Evolutionary conservation across 2,113 vertebrate genomes (phyloP).

Genomic region (Antechinus stuartii): DNA sequence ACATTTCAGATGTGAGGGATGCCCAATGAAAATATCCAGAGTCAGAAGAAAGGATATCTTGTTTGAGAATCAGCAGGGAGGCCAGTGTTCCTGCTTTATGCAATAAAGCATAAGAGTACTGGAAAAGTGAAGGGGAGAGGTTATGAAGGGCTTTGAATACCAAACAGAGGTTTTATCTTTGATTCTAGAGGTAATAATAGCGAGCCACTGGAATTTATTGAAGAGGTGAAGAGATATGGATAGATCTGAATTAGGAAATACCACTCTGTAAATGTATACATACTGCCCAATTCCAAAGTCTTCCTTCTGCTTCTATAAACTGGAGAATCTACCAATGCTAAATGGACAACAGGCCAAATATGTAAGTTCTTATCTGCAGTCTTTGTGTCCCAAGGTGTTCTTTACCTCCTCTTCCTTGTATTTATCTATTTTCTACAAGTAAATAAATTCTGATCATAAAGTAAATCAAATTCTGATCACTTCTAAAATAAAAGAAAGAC

Average conservation of each 20-base stretch:
- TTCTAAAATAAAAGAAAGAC: constrained; percentile 34
- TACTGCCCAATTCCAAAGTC: background rate
- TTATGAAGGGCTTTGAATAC: background rate
- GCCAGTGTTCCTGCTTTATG: background rate
- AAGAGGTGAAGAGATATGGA: background rate
- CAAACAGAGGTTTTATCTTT: background rate
- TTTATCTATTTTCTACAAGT: constrained; percentile 3
- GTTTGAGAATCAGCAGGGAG: background rate
- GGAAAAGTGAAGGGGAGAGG: background rate
- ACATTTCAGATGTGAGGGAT: background rate
- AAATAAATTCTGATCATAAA: background rate
- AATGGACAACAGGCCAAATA: background rate
- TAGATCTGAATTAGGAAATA: background rate
- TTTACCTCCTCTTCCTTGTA: background rate
- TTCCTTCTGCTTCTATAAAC: constrained; percentile 2
- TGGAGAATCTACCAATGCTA: background rate
- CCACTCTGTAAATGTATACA: background rate
- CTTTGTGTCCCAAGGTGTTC: background rate
- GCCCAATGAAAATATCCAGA: background rate
- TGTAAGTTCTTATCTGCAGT: background rate
- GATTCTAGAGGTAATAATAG: background rate
- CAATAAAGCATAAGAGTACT: background rate
- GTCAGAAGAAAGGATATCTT: background rate
- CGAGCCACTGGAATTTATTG: background rate
- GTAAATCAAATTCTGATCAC: constrained; percentile 17